These are phyloP conservation scores for Teleopsis dalmanni DNA, from an alignment of 1,140 invertebrate genomes.

Conservation along the genomic window DNA sequence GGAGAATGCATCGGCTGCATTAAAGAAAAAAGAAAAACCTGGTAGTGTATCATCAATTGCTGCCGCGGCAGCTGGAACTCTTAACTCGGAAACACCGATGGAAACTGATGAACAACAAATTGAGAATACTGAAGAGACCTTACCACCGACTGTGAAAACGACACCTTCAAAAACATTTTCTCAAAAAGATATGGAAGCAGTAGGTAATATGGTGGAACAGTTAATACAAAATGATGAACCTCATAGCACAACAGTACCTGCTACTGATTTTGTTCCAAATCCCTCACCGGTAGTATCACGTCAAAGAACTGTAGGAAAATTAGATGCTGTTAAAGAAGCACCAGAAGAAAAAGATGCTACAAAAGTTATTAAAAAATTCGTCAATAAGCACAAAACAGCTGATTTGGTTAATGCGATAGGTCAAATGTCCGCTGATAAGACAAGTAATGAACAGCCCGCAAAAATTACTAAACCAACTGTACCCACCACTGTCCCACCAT, in stretches of 20 bases:
- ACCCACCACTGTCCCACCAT: slow-evolving; percentile 14
- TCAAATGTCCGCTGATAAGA: slow-evolving; percentile 22
- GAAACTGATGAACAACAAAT: slow-evolving; percentile 35
- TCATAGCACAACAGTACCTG: slow-evolving; percentile 6
- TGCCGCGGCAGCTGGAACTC: slow-evolving; percentile 12
- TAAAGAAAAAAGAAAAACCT: slow-evolving; percentile 34
- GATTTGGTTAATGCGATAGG: slow-evolving; percentile 39
- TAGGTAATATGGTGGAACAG: slow-evolving; percentile 33
- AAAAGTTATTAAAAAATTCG: slow-evolving; percentile 42
- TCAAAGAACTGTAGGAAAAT: slow-evolving; percentile 21
- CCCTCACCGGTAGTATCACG: slow-evolving; percentile 12
- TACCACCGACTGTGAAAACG: slow-evolving; percentile 15
- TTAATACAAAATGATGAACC: slow-evolving; percentile 31
- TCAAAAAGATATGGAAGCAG: slow-evolving; percentile 40
- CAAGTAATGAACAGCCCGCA: not conserved
- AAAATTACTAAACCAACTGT: slow-evolving; percentile 1
- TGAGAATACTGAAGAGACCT: slow-evolving; percentile 19
- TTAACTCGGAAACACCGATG: slow-evolving; percentile 21
- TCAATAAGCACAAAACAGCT: slow-evolving; percentile 39
- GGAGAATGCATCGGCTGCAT: slow-evolving; percentile 44
- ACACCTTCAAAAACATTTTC: slow-evolving; percentile 21
- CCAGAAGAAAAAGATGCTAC: slow-evolving; percentile 33
- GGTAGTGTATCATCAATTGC: slow-evolving; percentile 32
- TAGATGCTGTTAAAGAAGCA: slow-evolving; percentile 33
- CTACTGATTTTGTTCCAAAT: not conserved